Evolutionary conservation across 2,888 invertebrate genomes (phyloP).

Genomic region (Tipula unca): DNA sequence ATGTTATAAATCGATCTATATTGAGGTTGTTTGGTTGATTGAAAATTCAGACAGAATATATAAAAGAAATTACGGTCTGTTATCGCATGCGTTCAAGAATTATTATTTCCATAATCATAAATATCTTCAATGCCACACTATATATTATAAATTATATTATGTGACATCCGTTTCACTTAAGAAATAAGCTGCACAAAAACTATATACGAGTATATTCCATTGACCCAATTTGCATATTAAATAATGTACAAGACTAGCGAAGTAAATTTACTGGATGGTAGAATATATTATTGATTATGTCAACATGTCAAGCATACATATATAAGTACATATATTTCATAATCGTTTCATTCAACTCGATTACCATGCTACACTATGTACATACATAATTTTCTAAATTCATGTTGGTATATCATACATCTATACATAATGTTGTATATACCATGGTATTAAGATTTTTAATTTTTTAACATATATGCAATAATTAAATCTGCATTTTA

Average conservation of each 20-base stretch:
- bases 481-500: background rate
- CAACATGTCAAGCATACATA: background rate
- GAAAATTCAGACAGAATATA: background rate
- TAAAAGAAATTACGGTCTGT: background rate
- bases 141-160: background rate
- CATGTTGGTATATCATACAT: background rate
- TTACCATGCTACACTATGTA: background rate
- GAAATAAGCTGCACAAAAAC: background rate
- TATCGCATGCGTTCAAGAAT: too few species aligned
- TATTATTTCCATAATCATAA: too few species aligned
- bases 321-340: background rate
- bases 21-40: background rate
- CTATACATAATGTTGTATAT: background rate
- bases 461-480: background rate
- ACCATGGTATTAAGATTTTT: background rate
- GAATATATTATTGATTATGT: background rate
- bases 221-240: background rate
- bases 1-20: background rate
- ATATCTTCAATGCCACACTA: background rate
- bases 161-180: background rate
- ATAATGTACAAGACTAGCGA: background rate
- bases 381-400: background rate
- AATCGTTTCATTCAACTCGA: background rate
- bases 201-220: background rate
- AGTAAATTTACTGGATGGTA: background rate